Evolutionary conservation across 2,888 invertebrate species (phyloP).

Genomic region (Harpalus rubripes): DNA sequence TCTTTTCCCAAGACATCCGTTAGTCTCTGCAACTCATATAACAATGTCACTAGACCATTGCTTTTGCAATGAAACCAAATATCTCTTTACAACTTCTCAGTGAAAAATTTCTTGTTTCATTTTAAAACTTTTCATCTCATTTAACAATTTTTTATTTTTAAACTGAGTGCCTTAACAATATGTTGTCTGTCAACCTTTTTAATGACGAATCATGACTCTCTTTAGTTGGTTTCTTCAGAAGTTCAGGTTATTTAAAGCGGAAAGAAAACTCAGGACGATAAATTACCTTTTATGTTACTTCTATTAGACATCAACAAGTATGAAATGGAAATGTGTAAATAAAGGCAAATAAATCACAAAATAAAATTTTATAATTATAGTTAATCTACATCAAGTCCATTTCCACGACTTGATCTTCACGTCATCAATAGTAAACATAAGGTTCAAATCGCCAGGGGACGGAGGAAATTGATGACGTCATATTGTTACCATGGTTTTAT

Average conservation of each 20-base stretch:
- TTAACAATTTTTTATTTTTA: slow-evolving; percentile 1
- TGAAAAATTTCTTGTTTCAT: not conserved
- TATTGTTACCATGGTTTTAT: no score
- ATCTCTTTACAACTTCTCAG: not conserved
- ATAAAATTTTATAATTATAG: not conserved
- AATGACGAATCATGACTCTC: not conserved
- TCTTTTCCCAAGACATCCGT: slow-evolving; percentile 12
- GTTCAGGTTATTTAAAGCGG: not conserved
- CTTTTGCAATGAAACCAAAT: not conserved
- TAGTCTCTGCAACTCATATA: slow-evolving; percentile 31
- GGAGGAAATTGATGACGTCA: no score
- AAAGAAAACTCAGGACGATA: not conserved
- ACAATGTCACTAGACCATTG: slow-evolving; percentile 9
- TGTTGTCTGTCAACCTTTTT: not conserved
- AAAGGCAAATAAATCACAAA: slow-evolving; percentile 3
- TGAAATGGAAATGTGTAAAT: not conserved
- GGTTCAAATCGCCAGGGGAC: no score
- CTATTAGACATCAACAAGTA: not conserved
- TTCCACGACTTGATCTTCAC: no score
- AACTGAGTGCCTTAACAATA: not conserved
- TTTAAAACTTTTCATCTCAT: not conserved
- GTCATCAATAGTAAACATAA: no score
- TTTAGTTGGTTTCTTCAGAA: not conserved
- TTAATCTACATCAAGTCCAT: not conserved
- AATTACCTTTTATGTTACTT: not conserved